Evolutionary conservation across 2,113 vertebrate species (phyloP), one percentile per base, ranked within the genome.

Genomic region (Petaurus breviceps): DNA sequence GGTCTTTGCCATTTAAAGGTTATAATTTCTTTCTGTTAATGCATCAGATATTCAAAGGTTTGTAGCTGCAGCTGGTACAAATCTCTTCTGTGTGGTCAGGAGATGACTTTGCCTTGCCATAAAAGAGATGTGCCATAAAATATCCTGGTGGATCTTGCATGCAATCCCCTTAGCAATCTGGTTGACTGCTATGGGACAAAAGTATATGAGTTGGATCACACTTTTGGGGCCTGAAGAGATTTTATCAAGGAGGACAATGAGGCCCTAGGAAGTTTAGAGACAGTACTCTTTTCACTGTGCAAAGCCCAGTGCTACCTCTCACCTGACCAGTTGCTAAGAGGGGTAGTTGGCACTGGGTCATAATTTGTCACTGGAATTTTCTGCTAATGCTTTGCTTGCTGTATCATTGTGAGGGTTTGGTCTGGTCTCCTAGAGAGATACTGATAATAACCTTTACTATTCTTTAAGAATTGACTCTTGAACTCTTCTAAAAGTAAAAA

Each of bases 1-100:
- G 89, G 52, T 93, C 89, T 96, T 96, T 92, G 92, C 89, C 54
- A 92, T 97, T 97, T 97, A 96, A 98, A 97, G 97, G 95, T 97
- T 97, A 96, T 95, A 47, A 43, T 93, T 96, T 90, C 46, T 95
- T 37, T 61, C 46, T 91, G 50, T 49, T 96, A 96, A 55, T 91
- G 95, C 9, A 28, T 61, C 91, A 97, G 51, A 0, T 92, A n/a
- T 94, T 98, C 97, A 96, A 97, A 31, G 23, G 92, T 93, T 95
- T 53, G 51, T 94, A 68, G 28, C 61, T 68, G 22, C 51, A 92
- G 37, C 8, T 8, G 8, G 47, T 92, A 77, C 43, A 92, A 97
- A 93, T 97, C 53, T 97, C 90, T 55, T 93, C 54, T 95, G 61
- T 54, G 95, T 31, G 12, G 51, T 51, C 91, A 68, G 95, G 51